phyloP scores from a whole-genome alignment of 2,797 vertebrate genomes.

The Pachyuromys duprasi region DNA sequence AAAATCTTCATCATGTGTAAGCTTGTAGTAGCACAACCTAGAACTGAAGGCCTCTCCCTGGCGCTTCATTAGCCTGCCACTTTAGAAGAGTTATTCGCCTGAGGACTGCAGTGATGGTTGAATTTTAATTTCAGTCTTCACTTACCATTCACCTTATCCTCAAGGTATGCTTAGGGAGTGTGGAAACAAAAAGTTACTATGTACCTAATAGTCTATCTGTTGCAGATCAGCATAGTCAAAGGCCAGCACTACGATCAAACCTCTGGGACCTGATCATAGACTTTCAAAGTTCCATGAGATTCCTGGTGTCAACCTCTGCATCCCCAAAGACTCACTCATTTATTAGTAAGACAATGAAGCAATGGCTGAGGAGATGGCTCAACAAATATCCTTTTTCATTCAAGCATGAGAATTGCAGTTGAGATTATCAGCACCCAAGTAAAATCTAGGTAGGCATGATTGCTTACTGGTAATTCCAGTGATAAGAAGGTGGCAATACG shows the following conservation, averaged over 20 bases:
- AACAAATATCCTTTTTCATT: neutral
- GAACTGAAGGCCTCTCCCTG: neutral
- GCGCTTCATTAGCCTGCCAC: neutral
- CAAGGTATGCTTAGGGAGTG: neutral
- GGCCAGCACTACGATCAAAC: neutral
- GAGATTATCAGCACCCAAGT: neutral
- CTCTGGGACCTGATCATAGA: neutral
- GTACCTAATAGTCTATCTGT: neutral
- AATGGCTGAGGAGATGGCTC: neutral
- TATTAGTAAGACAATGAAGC: neutral
- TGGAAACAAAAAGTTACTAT: neutral
- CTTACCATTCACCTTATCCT: constrained; percentile 7
- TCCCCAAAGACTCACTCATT: neutral
- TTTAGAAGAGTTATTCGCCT: neutral
- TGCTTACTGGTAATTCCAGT: neutral
- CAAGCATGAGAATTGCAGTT: neutral
- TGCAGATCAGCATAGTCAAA: neutral
- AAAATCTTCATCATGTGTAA: neutral
- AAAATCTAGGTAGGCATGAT: neutral
- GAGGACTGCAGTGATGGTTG: neutral
- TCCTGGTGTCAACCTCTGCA: neutral
- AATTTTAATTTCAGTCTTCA: constrained; percentile 11
- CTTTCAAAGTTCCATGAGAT: neutral
- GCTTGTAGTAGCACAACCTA: neutral
- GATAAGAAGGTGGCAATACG: neutral